Percentiles rank a stretch among this genome's conserved stretches.
Evolutionary conservation across 2,113 vertebrate species (phyloP).

Genomic region (Diphyllodes magnificus): DNA sequence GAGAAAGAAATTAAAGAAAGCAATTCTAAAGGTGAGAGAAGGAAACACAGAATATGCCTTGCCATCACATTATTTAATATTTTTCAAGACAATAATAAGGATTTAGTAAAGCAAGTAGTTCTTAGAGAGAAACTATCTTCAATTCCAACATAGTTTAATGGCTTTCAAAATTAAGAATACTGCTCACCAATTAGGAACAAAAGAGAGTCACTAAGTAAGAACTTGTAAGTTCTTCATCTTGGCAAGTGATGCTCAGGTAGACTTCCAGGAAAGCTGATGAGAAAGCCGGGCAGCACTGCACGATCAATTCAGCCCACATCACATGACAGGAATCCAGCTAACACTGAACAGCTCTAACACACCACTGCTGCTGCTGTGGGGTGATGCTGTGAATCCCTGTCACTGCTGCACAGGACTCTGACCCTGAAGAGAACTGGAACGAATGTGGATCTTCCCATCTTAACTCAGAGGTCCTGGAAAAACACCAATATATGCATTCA

Average conservation of each 20-base stretch:
- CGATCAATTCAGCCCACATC: accelerated
- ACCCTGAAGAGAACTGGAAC: neutral
- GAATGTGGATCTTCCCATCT: neutral
- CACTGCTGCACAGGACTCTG: neutral
- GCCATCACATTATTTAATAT: neutral
- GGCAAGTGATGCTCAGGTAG: neutral
- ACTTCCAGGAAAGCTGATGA: neutral
- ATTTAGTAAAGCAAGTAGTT: neutral
- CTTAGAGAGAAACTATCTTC: neutral
- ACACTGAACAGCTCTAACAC: neutral
- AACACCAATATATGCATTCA: neutral
- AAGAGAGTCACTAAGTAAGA: neutral
- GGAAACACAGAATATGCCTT: neutral
- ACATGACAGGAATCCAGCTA: neutral
- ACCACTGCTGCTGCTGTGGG: neutral
- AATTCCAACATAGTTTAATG: neutral
- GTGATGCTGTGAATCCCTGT: neutral
- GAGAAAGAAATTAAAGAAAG: neutral
- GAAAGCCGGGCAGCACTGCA: neutral
- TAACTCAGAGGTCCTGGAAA: neutral
- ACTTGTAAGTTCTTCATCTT: neutral
- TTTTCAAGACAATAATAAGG: neutral
- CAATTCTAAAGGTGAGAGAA: neutral
- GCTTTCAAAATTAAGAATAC: neutral
- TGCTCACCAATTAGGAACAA: neutral